Evolutionary conservation across 2,888 invertebrate species (phyloP), one percentile per base, ranked within the genome.

Genomic region (Tineola bisselliella): DNA sequence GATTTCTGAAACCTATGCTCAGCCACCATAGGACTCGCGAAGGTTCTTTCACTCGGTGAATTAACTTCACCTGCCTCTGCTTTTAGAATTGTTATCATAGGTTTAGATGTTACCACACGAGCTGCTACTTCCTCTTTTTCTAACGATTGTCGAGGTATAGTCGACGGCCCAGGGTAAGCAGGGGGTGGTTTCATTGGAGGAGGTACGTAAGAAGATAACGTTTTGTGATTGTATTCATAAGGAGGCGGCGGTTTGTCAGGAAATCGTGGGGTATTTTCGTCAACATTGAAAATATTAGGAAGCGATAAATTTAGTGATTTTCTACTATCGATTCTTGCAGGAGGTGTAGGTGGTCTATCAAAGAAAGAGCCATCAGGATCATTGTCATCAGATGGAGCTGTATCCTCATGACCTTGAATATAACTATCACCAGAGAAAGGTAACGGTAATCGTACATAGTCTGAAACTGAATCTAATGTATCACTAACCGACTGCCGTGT

Each of bases 401-500:
- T 89, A 65, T 89, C 89, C 72, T 89, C 88, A 64, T 89, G 88
- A 0, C 89, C 89, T 65, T 88, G 84, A 63, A 89, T 81, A 69
- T 89, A 90, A 71, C 89, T 89, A 66, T 89, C 88, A 18, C 89
- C 89, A 66, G 73, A 80, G 72, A 89, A 84, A 0, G 89, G 88
- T 60, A 90, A 68, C 1, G 91, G 91, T 70, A 95, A 83, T 63
- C 95, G 93, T 0, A 96, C 96, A 73, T 96, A 96, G 76, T 96
- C 96, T 30, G 94, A 95, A 69, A 95, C 94, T 0, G 96, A 95
- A 74, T 96, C 95, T 69, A 96, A 88, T 0, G 94, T 95, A 66
- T 92, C 91, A 69, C 95, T 94, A 44, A 95, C 93, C 0, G 94
- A 93, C 70, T 94, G 93, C 64, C 76, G 79, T 70, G 86, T 86